Conservation (phyloP, 1,140 invertebrate species). For the Pentalonia nigronervosa region DNA sequence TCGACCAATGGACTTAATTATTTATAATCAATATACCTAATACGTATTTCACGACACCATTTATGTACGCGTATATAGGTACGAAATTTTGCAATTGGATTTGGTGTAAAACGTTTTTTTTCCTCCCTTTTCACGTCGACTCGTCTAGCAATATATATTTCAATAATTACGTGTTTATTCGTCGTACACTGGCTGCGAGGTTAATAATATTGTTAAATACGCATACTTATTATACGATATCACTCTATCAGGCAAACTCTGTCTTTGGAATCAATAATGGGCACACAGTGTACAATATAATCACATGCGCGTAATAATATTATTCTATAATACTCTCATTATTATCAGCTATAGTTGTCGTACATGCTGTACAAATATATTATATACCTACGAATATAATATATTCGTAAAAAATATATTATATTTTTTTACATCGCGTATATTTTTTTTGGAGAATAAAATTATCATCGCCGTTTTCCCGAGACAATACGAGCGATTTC, state of each 20-base stretch:
- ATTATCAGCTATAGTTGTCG: not conserved
- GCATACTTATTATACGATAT: too few relatives aligned
- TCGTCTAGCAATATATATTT: too few relatives aligned
- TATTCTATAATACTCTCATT: too few relatives aligned
- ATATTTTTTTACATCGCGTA: not conserved
- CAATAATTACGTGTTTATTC: too few relatives aligned
- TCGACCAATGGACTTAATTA: not conserved
- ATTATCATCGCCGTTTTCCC: not conserved
- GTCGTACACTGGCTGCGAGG: too few relatives aligned
- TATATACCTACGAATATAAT: not conserved
- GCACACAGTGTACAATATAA: too few relatives aligned
- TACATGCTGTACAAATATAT: not conserved
- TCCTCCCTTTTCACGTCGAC: not conserved
- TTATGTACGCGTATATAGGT: too few relatives aligned
- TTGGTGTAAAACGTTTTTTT: not conserved
- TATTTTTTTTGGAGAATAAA: not conserved
- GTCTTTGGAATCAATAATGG: too few relatives aligned
- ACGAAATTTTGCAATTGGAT: not conserved
- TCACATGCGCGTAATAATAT: too few relatives aligned
- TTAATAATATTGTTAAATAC: too few relatives aligned
- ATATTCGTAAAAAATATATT: too few relatives aligned
- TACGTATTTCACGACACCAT: not conserved
- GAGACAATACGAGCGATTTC: not conserved
- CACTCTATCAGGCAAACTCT: too few relatives aligned
- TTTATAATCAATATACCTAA: not conserved